A percentile compares a stretch with the other conserved stretches of the same genome.
These are phyloP conservation scores for Anguilla marmorata DNA, from an alignment of 2,797 vertebrate species.

Conservation along the genomic window DNA sequence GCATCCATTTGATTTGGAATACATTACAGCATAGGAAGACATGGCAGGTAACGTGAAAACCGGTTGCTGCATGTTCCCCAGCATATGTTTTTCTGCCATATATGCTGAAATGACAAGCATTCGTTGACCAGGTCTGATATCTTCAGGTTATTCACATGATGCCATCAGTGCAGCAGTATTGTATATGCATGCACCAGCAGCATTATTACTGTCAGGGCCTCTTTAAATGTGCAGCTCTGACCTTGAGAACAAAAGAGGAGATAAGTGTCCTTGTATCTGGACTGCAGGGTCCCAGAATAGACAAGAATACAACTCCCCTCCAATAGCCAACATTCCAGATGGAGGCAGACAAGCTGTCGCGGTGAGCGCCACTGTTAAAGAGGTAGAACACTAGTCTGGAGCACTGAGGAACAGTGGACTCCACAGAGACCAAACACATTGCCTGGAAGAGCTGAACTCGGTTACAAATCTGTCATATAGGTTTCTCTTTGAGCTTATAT, in stretches of 20 bases:
- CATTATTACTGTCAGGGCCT: slow-evolving; percentile 44
- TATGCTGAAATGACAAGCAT: not conserved
- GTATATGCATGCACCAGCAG: not conserved
- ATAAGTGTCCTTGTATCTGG: slow-evolving; percentile 55
- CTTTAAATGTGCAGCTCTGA: slow-evolving; percentile 44
- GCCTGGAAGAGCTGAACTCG: not conserved
- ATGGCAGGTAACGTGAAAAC: not conserved
- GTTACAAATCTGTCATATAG: not conserved
- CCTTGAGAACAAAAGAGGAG: slow-evolving; percentile 60
- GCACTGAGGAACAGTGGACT: not conserved
- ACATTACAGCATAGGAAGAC: not conserved
- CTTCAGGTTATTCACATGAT: slow-evolving; percentile 18
- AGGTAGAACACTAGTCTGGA: slow-evolving; percentile 37
- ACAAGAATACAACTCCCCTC: slow-evolving; percentile 57
- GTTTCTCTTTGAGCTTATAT: not conserved
- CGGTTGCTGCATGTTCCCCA: not conserved
- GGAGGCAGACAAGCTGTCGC: slow-evolving; percentile 51
- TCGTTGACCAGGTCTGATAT: slow-evolving; percentile 18
- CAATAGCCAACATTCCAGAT: slow-evolving; percentile 53
- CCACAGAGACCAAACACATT: slow-evolving; percentile 12
- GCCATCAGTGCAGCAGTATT: not conserved
- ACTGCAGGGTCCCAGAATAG: slow-evolving; percentile 54
- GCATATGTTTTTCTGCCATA: not conserved
- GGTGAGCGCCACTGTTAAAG: slow-evolving; percentile 50
- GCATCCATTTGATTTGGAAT: not conserved